Conservation (phyloP, 1,140 invertebrate genomes). For the Steinernema feltiae region DNA sequence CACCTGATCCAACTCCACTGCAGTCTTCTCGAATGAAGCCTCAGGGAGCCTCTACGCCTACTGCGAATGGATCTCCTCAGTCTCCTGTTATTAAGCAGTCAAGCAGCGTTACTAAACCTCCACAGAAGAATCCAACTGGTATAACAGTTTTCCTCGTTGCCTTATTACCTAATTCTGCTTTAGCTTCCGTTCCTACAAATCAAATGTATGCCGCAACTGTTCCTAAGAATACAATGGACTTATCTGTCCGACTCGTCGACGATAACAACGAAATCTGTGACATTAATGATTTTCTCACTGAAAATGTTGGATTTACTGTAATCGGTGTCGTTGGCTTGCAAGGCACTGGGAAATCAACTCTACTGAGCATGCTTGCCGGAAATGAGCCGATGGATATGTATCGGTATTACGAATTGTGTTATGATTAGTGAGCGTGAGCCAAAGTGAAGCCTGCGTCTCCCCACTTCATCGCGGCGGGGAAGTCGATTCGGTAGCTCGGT, state of each 20-base stretch:
- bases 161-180: too few species aligned
- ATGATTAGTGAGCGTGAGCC: too few species aligned
- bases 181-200: neutral
- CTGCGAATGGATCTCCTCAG: too few species aligned
- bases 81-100: too few species aligned
- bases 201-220: neutral
- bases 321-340: constrained; percentile 47
- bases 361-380: constrained; percentile 52
- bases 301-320: constrained; percentile 44
- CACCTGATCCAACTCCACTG: neutral
- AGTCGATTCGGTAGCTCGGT: too few species aligned
- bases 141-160: too few species aligned
- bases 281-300: constrained; percentile 59
- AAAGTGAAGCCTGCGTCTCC: too few species aligned
- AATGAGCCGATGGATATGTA: constrained; percentile 50
- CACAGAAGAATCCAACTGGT: too few species aligned
- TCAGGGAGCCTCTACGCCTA: neutral
- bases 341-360: constrained; percentile 47
- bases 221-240: neutral
- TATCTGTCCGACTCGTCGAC: constrained; percentile 10
- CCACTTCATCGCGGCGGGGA: too few species aligned
- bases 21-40: neutral
- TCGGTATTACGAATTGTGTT: constrained; percentile 36
- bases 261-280: constrained; percentile 23
- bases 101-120: too few species aligned